A percentile compares a stretch with the other conserved stretches of the same genome.
Conservation (phyloP, 2,113 vertebrate species). For the Tenrec ecaudatus region DNA sequence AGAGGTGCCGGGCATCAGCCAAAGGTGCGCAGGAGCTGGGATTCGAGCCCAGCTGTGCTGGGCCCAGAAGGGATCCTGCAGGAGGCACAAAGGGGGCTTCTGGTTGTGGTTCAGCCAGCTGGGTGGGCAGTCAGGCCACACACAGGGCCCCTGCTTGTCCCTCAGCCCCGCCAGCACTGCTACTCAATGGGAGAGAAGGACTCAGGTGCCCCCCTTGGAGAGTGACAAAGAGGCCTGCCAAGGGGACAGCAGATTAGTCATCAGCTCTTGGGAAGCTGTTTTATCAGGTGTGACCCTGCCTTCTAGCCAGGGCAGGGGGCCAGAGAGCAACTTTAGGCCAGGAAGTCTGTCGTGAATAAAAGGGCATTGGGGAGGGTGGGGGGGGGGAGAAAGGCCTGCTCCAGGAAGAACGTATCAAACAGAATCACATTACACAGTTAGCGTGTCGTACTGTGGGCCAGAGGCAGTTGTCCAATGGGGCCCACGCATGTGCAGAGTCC, state of each 20-base stretch:
- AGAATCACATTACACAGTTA: background rate
- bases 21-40: background rate
- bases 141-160: background rate
- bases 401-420: background rate
- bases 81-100: background rate
- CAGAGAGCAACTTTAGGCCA: background rate
- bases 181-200: background rate
- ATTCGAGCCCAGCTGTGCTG: background rate
- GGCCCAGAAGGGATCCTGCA: background rate
- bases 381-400: background rate
- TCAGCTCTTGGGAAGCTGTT: conserved; percentile 24
- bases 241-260: conserved; percentile 24
- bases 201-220: background rate
- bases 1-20: background rate
- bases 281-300: background rate
- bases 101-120: background rate
- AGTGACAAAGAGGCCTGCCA: background rate
- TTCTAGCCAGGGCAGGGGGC: background rate
- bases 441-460: background rate
- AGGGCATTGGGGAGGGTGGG: too few species aligned
- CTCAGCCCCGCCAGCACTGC: too few species aligned
- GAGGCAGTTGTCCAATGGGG: background rate
- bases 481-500: fast-evolving
- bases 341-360: background rate
- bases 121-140: background rate